Conservation (phyloP, 2,888 invertebrate species). For the Thelaira solivaga region DNA sequence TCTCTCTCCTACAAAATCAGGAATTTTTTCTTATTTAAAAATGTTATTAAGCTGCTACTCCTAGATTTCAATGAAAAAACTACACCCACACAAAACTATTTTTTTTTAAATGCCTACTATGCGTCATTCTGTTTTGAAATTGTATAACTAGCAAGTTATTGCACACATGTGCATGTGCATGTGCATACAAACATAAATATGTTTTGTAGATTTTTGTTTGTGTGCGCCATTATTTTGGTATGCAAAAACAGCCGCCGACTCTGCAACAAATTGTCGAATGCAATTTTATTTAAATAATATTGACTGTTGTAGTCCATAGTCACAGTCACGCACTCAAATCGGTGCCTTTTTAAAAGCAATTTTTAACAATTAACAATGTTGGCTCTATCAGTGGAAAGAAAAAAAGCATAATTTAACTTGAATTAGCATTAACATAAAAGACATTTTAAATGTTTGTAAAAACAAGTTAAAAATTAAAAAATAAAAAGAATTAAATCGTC, state of each 20-base stretch:
- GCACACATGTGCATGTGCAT: background rate
- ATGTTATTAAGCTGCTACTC: slow-evolving; percentile 10
- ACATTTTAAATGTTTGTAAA: no score
- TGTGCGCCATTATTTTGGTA: slow-evolving; percentile 37
- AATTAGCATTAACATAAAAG: no score
- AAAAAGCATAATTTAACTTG: no score
- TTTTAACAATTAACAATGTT: no score
- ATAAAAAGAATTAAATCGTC: no score
- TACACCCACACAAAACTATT: slow-evolving; percentile 53
- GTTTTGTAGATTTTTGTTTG: background rate
- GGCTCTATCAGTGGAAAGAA: no score
- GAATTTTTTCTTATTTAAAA: no score
- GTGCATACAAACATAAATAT: background rate
- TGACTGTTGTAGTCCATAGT: no score
- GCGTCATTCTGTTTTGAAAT: slow-evolving; percentile 37
- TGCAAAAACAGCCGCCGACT: slow-evolving; percentile 1
- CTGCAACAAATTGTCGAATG: slow-evolving; percentile 42
- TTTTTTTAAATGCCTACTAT: slow-evolving; percentile 22
- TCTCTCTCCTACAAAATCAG: no score
- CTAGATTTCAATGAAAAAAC: slow-evolving; percentile 48
- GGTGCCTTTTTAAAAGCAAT: background rate
- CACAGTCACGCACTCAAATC: no score
- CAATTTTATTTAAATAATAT: background rate
- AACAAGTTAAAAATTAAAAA: no score
- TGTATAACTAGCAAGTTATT: no score